Base-by-base conservation (phyloP, 2,888 invertebrate genomes). In the Trisateles emortualis region DNA sequence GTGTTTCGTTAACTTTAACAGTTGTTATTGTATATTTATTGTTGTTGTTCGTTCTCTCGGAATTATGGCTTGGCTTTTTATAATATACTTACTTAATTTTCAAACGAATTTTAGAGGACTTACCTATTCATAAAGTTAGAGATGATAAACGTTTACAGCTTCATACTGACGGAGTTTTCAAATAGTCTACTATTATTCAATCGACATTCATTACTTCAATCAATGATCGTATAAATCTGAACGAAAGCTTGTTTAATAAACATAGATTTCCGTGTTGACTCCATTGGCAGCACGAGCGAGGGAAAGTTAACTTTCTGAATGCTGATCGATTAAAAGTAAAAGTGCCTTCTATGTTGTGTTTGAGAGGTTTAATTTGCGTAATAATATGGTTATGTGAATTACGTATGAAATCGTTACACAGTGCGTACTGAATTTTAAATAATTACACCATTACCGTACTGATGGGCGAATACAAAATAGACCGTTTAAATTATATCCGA, bases 301-400 rank as follows among this genome's bases (percentile, higher is more conserved):
- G 79, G 88, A 89, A 89, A 89, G 88, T 85, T 76, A 41, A 83
- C 86, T 87, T 86, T 87, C 87, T 81, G 87, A 86, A 88, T 88
- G 84, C 79, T 85, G 82, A 87, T 88, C 78, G 82, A 84, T 84
- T 84, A 84, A 88, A 88, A 89, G 88, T 88, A 88, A 90, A 87
- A 89, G 87, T 86, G 68, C 50, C 53, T 62, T 57, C 57, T 60
- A 62, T 59, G 65, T 63, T 68, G 57, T 67, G 65, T 78, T 77
- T 76, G 68, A 69, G 74, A 66, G 62, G 53, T 72, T 72, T 74
- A 71, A 76, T 83, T 81, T 79, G 77, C 77, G 78, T 84, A 83
- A 85, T 76, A 72, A 66, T 74, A 73, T 71, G 64, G 64, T 71
- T 72, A 74, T 69, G 62, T 63, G 68, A 71, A 74, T 79, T 68